phyloP scores from a whole-genome alignment of 2,797 vertebrate genomes.

The Pseudochirops cupreus region DNA sequence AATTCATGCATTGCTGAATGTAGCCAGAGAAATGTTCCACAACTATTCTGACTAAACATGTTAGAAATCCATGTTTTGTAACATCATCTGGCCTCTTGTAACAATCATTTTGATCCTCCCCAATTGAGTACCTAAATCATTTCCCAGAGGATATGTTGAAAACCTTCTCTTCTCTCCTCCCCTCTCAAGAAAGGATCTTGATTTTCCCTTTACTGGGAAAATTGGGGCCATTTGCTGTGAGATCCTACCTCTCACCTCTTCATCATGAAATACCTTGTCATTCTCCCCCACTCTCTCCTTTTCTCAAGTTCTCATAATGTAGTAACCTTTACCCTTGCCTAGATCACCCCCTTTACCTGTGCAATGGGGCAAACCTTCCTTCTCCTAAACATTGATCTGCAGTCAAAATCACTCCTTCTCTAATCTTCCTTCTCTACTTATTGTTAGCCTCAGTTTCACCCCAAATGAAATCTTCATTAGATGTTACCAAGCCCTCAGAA shows the following conservation, averaged over 20 bases:
- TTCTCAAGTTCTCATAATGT: neutral
- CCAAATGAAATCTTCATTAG: neutral
- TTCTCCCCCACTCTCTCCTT: neutral
- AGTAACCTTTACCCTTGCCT: neutral
- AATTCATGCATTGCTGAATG: neutral
- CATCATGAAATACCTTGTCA: neutral
- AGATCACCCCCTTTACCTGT: neutral
- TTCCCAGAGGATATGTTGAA: neutral
- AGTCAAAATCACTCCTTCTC: too few relatives aligned
- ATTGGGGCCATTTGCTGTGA: neutral
- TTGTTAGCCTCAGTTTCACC: neutral
- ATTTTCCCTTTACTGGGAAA: neutral
- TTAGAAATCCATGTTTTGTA: neutral
- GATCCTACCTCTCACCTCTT: neutral
- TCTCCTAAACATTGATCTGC: too few relatives aligned
- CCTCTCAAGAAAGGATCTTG: neutral
- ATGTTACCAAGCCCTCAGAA: neutral
- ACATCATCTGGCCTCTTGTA: neutral
- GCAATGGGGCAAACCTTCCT: neutral
- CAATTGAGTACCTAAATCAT: neutral
- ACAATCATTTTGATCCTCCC: neutral
- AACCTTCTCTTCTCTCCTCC: neutral
- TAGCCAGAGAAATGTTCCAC: neutral
- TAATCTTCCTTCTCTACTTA: neutral
- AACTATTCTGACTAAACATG: neutral